A percentile compares a stretch with the other conserved stretches of the same genome.
These are phyloP conservation scores for Odontamblyopus lacepedii DNA, from an alignment of 2,797 vertebrate genomes.

Conservation along the genomic window DNA sequence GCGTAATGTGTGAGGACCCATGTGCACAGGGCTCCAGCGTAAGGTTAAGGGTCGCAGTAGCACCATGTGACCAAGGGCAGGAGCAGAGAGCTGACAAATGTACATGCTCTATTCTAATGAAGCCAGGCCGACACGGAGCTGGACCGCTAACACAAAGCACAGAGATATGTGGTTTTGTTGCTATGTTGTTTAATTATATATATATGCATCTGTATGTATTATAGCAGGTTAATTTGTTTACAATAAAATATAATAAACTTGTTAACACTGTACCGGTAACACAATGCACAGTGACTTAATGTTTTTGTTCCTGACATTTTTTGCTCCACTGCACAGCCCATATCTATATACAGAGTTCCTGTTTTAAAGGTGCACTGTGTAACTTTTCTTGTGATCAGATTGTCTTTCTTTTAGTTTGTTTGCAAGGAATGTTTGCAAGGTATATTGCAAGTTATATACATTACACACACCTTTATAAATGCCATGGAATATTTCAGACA, in stretches of 20 bases:
- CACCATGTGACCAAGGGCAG: conserved; percentile 15
- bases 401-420: too few species aligned
- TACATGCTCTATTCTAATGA: conserved; percentile 8
- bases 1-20: neutral
- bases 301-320: too few species aligned
- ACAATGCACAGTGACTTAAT: too few species aligned
- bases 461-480: too few species aligned
- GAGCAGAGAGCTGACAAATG: conserved; percentile 15
- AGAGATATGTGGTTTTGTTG: conserved; percentile 9
- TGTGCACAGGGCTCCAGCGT: conserved; percentile 11
- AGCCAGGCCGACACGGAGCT: neutral
- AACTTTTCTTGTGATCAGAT: too few species aligned
- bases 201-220: neutral
- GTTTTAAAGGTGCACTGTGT: too few species aligned
- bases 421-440: too few species aligned
- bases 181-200: neutral
- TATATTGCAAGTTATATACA: too few species aligned
- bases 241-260: neutral
- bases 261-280: too few species aligned
- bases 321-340: too few species aligned
- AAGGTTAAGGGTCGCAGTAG: conserved; percentile 28
- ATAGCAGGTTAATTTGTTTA: neutral
- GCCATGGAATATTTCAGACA: too few species aligned
- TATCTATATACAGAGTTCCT: too few species aligned
- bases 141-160: neutral